A percentile compares a stretch with the other conserved stretches of the same genome.
These are phyloP conservation scores for Planiliza haematocheilus DNA, from an alignment of 2,113 vertebrate genomes.

Conservation along the genomic window DNA sequence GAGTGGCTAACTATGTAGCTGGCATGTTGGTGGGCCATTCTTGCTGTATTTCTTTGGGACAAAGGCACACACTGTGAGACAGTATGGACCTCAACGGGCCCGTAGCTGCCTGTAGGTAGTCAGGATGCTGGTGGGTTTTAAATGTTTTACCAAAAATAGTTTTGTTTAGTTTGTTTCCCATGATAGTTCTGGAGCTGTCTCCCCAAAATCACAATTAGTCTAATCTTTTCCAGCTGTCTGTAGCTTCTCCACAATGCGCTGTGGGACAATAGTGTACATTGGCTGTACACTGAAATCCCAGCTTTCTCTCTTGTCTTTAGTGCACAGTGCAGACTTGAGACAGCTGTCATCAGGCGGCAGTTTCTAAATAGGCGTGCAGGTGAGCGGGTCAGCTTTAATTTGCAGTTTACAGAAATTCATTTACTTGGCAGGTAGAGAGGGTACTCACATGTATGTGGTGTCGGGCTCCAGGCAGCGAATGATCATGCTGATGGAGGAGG, in stretches of 20 bases:
- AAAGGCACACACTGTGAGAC: too few species aligned
- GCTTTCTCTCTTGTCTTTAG: neutral
- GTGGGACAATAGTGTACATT: neutral
- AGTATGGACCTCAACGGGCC: too few species aligned
- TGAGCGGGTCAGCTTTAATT: too few species aligned
- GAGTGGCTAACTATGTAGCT: too few species aligned
- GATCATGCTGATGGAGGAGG: slow-evolving; percentile 93
- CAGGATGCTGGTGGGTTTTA: neutral
- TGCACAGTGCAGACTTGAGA: too few species aligned
- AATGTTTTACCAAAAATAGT: slow-evolving; percentile 13
- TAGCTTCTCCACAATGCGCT: slow-evolving; percentile 11
- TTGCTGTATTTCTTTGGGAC: too few species aligned
- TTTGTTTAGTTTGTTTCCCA: slow-evolving; percentile 12
- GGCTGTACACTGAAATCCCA: neutral
- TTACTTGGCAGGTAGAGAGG: neutral
- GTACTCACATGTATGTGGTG: slow-evolving; percentile 95
- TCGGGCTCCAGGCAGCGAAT: slow-evolving; percentile 95
- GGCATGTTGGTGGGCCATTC: too few species aligned
- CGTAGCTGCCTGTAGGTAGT: too few species aligned
- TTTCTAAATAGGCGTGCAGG: too few species aligned
- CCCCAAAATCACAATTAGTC: slow-evolving; percentile 12
- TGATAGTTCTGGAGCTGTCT: slow-evolving; percentile 19
- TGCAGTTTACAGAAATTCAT: neutral
- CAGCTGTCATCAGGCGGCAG: too few species aligned
- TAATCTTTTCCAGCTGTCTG: slow-evolving; percentile 35